Conservation (phyloP, 2,113 vertebrate genomes). For the Pelecanus crispus region DNA sequence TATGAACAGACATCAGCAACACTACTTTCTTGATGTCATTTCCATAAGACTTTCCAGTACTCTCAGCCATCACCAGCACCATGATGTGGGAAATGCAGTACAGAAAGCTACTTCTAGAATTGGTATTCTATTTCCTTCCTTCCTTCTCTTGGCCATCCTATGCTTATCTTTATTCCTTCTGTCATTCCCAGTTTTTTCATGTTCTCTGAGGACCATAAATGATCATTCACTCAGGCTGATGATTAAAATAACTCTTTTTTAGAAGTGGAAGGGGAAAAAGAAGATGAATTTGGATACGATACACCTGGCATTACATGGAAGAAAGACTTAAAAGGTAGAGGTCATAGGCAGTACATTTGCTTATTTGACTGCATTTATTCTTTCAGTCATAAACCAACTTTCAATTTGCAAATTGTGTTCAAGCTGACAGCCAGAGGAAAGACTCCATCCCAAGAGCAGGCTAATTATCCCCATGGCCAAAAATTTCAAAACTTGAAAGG, state of each 20-base stretch:
- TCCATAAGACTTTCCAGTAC: background rate
- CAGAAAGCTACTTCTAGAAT: background rate
- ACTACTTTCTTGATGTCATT: background rate
- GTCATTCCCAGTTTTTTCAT: background rate
- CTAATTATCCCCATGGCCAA: slow-evolving; percentile 49
- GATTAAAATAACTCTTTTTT: background rate
- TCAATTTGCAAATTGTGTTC: slow-evolving; percentile 43
- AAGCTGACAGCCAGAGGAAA: slow-evolving; percentile 29
- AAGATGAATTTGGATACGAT: background rate
- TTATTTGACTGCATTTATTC: background rate
- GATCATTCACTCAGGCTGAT: background rate
- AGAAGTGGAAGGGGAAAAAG: background rate
- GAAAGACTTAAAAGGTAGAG: background rate
- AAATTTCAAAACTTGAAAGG: slow-evolving; percentile 41
- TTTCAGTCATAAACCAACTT: slow-evolving; percentile 1
- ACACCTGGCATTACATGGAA: background rate
- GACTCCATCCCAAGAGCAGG: background rate
- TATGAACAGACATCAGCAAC: background rate
- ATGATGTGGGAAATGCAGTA: background rate
- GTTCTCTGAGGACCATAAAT: background rate
- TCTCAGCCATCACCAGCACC: background rate
- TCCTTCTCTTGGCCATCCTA: background rate
- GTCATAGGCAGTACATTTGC: background rate
- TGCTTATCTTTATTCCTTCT: background rate
- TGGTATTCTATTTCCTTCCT: background rate